Evolutionary conservation across 2,797 vertebrate species (phyloP), one percentile per base, ranked within the genome.

Genomic region (Manis crassicaudata): DNA sequence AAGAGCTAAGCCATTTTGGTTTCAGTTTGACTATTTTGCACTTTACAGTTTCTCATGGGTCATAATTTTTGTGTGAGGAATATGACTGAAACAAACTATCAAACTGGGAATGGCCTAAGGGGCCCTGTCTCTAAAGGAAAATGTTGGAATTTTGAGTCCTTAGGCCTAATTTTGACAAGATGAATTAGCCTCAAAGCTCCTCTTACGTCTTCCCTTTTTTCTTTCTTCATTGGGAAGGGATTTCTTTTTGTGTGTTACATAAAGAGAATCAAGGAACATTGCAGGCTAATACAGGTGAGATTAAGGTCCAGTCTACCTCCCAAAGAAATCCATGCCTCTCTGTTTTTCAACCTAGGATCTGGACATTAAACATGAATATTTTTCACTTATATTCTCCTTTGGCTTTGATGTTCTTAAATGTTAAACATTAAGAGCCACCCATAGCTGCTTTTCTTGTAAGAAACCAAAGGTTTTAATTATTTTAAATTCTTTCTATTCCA

Each of bases 251-350:
- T 76, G 4, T 76, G 11, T 40, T 46, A 65, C 75, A 60, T 58
- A 63, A 54, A 85, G 37, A 75, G 68, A 81, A 5, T 65, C 27
- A 94, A 88, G 90, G 97, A 96, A 76, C 80, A 95, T 56, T 97
- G n/a, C 10, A 93, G 96, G 37, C 40, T 90, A 96, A 96, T 97
- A 96, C 50, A 93, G 80, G 4, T 5, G 86, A 83, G 80, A 97
- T 97, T 97, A 96, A 98, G 86, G 63, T 96, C 91, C 96, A n/a
- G 16, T 95, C 62, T 96, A 3, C 83, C 83, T 87, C 89, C 72
- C 94, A 97, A 96, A 97, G 75, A 93, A 92, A 88, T 77, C 37
- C 72, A 96, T 75, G 23, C 94, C 8, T 97, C 81, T 72, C 27
- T 54, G 9, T 90, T 96, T 91, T 93, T 63, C 43, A 95, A 13